phyloP scores from a whole-genome alignment of 2,888 invertebrate genomes.

The Chrysodeixis includens region DNA sequence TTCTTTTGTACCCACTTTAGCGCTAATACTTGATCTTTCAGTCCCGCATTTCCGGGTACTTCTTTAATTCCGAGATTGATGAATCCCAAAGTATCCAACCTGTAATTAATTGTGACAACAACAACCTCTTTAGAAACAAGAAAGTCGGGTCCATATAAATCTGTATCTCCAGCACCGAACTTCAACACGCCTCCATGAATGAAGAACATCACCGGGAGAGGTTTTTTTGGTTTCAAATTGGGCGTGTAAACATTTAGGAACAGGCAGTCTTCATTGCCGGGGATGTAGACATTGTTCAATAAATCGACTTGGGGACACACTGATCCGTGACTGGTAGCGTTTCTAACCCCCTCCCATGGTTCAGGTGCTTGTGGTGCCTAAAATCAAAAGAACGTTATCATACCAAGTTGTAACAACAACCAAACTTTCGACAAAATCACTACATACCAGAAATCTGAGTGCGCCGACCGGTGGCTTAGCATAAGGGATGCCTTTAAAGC shows the following conservation, averaged over 20 bases:
- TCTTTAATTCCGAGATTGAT: slow-evolving; percentile 61
- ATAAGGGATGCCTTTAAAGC: slow-evolving; percentile 5
- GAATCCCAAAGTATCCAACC: slow-evolving; percentile 67
- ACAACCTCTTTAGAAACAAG: slow-evolving; percentile 55
- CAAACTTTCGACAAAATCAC: not conserved
- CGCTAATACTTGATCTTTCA: slow-evolving; percentile 69
- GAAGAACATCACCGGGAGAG: slow-evolving; percentile 63
- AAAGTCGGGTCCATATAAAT: slow-evolving; percentile 26
- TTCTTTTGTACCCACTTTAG: slow-evolving; percentile 66
- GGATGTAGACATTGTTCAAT: not conserved
- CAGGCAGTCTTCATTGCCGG: slow-evolving; percentile 13
- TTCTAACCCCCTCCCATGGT: slow-evolving; percentile 15
- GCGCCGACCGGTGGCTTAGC: slow-evolving; percentile 6
- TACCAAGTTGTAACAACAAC: not conserved
- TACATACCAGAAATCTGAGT: not conserved
- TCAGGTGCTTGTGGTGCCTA: slow-evolving; percentile 15
- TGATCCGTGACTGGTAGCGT: slow-evolving; percentile 13
- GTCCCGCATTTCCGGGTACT: slow-evolving; percentile 68
- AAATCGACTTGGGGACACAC: slow-evolving; percentile 15
- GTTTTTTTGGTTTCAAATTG: not conserved
- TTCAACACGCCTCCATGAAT: slow-evolving; percentile 66
- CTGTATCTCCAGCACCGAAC: slow-evolving; percentile 57
- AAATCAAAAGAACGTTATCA: not conserved
- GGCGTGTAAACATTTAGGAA: not conserved
- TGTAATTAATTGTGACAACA: slow-evolving; percentile 68